Base-by-base conservation (phyloP, 1,140 invertebrate species). In the Lucilia sericata region DNA sequence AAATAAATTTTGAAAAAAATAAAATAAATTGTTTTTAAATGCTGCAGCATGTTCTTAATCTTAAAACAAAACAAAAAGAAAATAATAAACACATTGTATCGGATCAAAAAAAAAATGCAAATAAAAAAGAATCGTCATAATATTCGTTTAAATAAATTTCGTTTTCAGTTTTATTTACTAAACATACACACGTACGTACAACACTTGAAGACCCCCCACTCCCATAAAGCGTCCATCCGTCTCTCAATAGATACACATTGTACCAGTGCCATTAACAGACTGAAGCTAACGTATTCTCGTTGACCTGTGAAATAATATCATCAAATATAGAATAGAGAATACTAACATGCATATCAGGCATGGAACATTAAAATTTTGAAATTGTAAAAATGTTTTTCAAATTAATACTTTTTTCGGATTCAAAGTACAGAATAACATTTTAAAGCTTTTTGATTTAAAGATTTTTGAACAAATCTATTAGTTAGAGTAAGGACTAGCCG, bases 271-370 rank as follows among this genome's bases (percentile, higher is more conserved):
- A 49, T 19, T 2, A 42, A 42, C 14, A 78, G 8, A 78, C 75
- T 49, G 34, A 78, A 78, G 85, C 84, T 80, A 84, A 85, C 21
- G 81, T 74, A 85, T 86, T 87, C 84, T 84, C 84, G 86, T 84
- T 87, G 84, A 87, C 86, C 86, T 86, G 86, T 87, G 85, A 87
- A 87, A 86, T 87, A 85, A 86, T 84, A 86, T 81, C 83, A 83
- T 81, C 83, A 83, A 83, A 78, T 78, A 78, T 78, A 78, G 34
- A 78, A 42, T 49, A 78, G 25, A 30, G 25, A 30, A 30, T 30
- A 42, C 14, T 21, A 21, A 25, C 14, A 76, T n/a, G 5, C 74
- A 42, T 42, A 42, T 7, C 10, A 42, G 5, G 42, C 10, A 42
- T 42, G 42, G 25, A 30, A 30, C 1, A 30, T 30, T 30, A 30